phyloP scores from a whole-genome alignment of 1,140 invertebrate genomes.

The Coboldia fuscipes region DNA sequence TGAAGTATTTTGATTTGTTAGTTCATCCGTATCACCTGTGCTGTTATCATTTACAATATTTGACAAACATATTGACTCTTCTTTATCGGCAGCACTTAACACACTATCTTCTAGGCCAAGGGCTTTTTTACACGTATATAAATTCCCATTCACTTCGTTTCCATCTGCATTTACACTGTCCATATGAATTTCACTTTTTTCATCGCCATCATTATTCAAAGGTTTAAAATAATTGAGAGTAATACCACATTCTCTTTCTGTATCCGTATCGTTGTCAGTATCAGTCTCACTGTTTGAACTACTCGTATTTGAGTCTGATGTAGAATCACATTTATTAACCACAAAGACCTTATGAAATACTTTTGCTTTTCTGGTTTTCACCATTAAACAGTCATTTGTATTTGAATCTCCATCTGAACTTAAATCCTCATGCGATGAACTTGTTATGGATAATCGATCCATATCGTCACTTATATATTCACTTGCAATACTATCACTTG shows the following conservation, averaged over 20 bases:
- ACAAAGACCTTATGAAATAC: conserved; percentile 51
- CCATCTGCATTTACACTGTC: neutral
- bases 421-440: neutral
- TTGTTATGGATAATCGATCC: conserved; percentile 1
- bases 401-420: conserved; percentile 1
- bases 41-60: too few relatives aligned
- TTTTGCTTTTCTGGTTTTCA: conserved; percentile 26
- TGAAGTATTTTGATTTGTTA: too few relatives aligned
- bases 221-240: conserved; percentile 21
- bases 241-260: conserved; percentile 24
- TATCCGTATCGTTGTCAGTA: conserved; percentile 28
- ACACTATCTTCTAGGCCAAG: neutral
- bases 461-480: conserved; percentile 4
- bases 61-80: too few relatives aligned
- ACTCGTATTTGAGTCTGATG: conserved; percentile 31
- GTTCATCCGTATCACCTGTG: too few relatives aligned
- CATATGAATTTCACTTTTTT: neutral
- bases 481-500: neutral
- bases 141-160: neutral
- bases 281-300: conserved; percentile 26
- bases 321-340: conserved; percentile 43
- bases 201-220: conserved; percentile 8
- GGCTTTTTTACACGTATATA: neutral
- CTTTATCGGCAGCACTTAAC: too few relatives aligned
- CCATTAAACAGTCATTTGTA: conserved; percentile 14